phyloP scores from a whole-genome alignment of 2,797 vertebrate genomes.

The Characodon lateralis region DNA sequence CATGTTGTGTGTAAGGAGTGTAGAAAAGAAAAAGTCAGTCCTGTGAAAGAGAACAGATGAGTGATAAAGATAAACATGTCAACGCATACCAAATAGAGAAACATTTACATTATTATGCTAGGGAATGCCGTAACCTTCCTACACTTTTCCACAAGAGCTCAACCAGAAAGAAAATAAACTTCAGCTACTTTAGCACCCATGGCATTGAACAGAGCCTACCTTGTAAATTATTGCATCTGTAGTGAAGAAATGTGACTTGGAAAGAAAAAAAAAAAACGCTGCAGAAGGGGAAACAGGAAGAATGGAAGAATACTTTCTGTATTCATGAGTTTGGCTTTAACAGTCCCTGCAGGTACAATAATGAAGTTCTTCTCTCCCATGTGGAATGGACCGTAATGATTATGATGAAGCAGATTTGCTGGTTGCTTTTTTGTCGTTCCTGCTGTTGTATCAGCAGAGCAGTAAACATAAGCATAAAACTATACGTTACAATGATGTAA shows the following conservation, averaged over 20 bases:
- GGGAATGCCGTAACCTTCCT: conserved; percentile 23
- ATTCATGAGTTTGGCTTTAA: conserved; percentile 76
- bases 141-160: conserved; percentile 23
- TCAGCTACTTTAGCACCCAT: conserved; percentile 23
- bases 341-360: conserved; percentile 73
- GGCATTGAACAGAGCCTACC: conserved; percentile 24
- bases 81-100: conserved; percentile 63
- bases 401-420: conserved; percentile 69
- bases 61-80: conserved; percentile 30
- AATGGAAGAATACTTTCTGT: conserved; percentile 65
- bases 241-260: conserved; percentile 44
- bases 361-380: conserved; percentile 73
- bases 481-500: conserved; percentile 61
- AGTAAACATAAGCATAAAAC: conserved; percentile 72
- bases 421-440: not conserved
- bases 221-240: conserved; percentile 47
- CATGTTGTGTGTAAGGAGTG: conserved; percentile 10
- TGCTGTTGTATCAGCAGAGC: conserved; percentile 55
- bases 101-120: conserved; percentile 45
- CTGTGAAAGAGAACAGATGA: conserved; percentile 37
- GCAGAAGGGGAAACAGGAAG: conserved; percentile 47
- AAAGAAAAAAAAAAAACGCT: conserved; percentile 19
- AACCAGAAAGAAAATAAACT: conserved; percentile 24
- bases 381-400: conserved; percentile 73
- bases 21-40: conserved; percentile 27